Base-by-base conservation (phyloP, 2,888 invertebrate species). In the Piscicola geometra region DNA sequence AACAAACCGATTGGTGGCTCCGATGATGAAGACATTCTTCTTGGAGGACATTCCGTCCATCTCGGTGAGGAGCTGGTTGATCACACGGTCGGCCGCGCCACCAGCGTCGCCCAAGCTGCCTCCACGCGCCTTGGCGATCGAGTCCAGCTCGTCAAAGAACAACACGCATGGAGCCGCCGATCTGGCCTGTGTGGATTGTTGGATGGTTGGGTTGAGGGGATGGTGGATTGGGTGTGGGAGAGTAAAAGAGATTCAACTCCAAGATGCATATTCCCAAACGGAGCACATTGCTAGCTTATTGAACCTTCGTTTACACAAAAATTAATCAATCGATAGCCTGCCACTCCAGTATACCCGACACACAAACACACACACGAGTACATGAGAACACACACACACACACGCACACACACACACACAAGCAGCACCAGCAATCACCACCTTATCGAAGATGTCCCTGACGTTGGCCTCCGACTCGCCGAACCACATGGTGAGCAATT, bases 11-110 rank as follows among this genome's bases (percentile, higher is more conserved):
- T 94, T 94, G 78, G 94, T 94, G 80, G 93, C 91, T 85, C 99
- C 99, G 85, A 99, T 99, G 81, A 99, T 99, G 86, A 99, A 99
- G 32, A 99, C 99, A 86, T 99, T 99, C 87, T 99, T 99, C 89
- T 99, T 99, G 41, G 96, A 93, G 52, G 95, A 95, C 98, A 99
- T 99, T 83, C 99, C 99, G 86, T 99, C 99, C 99, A 99, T 99
- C 89, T 99, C 99, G 0, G 99, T 99, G 76, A 99, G 89, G 83
- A 99, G 94, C 89, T 99, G 99, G 88, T 99, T 99, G 86, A 99
- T 99, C 78, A 99, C 99, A 80, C 99, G 90, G 88, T 99, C 99
- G 1, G 98, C 97, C 60, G 99, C 98, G 77, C 95, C 96, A 81
- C 98, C 97, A 66, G 96, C 98, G 88, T 99, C 98, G 33, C 98